These are phyloP conservation scores for Tupaia chinensis DNA, from an alignment of 2,113 vertebrate species.

Conservation along the genomic window DNA sequence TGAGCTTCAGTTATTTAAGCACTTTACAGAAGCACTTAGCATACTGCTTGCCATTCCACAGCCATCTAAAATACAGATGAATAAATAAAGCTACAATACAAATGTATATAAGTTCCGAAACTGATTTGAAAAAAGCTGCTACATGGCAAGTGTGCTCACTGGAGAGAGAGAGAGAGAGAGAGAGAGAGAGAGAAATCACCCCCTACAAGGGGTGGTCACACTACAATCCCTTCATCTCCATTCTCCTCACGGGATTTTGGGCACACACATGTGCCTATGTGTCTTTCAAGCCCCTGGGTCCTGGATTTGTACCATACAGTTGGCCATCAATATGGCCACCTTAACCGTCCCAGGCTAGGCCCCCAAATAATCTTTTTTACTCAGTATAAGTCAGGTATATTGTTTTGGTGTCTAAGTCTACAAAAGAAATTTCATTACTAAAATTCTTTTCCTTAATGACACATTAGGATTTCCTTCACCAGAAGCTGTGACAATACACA, in stretches of 20 bases:
- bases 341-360: too few species aligned
- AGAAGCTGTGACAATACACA: background rate
- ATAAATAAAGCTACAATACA: background rate
- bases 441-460: background rate
- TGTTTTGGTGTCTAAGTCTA: background rate
- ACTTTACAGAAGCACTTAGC: background rate
- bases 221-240: too few species aligned
- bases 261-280: too few species aligned
- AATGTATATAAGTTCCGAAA: background rate
- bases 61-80: background rate
- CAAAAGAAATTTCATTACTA: background rate
- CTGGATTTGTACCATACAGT: too few species aligned
- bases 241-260: too few species aligned
- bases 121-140: too few species aligned
- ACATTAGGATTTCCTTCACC: background rate
- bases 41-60: background rate
- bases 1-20: background rate
- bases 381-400: background rate
- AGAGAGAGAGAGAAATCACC: too few species aligned
- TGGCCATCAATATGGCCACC: too few species aligned
- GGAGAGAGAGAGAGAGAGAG: too few species aligned
- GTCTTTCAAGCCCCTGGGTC: too few species aligned
- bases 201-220: too few species aligned
- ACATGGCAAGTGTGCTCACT: too few species aligned
- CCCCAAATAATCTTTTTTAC: background rate